These are phyloP conservation scores for Thelaira solivaga DNA, from an alignment of 2,888 invertebrate species.

Conservation along the genomic window DNA sequence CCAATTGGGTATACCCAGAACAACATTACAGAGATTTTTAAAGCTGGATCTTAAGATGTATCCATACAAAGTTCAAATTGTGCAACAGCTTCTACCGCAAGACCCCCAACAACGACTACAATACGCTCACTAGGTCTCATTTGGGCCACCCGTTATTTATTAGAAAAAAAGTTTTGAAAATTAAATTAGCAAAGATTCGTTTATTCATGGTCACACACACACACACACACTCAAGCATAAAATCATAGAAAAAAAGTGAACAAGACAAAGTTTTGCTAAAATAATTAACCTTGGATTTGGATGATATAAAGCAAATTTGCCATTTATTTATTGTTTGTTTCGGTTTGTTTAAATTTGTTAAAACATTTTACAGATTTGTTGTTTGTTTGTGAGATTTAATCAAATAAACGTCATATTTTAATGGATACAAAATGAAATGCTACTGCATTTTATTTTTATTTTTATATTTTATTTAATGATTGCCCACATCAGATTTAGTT, in stretches of 20 bases:
- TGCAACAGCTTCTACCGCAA: too few relatives aligned
- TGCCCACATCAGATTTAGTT: constrained; percentile 33
- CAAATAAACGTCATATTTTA: constrained; percentile 49
- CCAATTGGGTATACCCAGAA: too few relatives aligned
- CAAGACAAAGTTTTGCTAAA: constrained; percentile 31
- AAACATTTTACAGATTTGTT: constrained; percentile 51
- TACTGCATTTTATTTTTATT: constrained; percentile 47
- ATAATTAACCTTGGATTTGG: constrained; percentile 50
- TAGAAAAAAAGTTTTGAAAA: constrained; percentile 23
- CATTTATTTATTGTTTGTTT: constrained; percentile 28
- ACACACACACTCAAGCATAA: background rate
- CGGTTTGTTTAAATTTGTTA: constrained; percentile 9
- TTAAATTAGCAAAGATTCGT: constrained; percentile 31
- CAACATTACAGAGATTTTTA: too few relatives aligned
- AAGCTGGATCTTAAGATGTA: too few relatives aligned
- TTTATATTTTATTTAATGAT: background rate
- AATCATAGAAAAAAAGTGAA: constrained; percentile 1
- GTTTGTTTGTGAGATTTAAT: too few relatives aligned
- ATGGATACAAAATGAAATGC: constrained; percentile 53
- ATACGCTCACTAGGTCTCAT: too few relatives aligned
- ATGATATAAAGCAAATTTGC: constrained; percentile 20
- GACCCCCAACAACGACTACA: too few relatives aligned
- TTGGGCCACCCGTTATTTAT: too few relatives aligned
- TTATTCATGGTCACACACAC: background rate
- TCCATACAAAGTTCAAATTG: too few relatives aligned